phyloP scores from a whole-genome alignment of 2,113 vertebrate genomes.

The Rhabdomys dilectus region DNA sequence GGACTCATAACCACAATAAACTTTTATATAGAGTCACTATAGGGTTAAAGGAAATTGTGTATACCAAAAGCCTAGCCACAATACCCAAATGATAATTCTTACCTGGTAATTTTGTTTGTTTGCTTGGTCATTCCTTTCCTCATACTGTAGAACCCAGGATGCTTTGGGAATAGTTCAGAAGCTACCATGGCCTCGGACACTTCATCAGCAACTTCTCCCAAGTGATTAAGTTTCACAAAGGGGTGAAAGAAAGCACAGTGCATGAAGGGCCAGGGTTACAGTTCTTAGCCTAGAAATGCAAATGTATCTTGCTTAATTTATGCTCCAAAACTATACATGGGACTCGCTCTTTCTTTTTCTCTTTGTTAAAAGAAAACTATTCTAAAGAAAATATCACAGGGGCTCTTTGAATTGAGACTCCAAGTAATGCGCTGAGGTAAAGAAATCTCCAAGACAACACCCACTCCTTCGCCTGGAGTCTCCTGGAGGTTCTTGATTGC shows the following conservation, averaged over 20 bases:
- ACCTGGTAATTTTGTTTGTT: neutral
- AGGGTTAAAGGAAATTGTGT: neutral
- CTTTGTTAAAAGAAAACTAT: neutral
- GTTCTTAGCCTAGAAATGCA: neutral
- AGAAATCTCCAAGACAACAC: neutral
- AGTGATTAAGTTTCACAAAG: neutral
- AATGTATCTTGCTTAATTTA: slow-evolving; percentile 21
- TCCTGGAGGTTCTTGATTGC: slow-evolving; percentile 6
- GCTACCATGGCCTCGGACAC: neutral
- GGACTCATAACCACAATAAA: neutral
- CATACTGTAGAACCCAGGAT: neutral
- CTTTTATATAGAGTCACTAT: neutral
- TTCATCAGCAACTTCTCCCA: neutral
- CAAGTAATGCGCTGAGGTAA: neutral
- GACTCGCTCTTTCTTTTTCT: neutral
- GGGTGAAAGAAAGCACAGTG: neutral
- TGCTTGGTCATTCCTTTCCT: neutral
- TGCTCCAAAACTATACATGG: neutral
- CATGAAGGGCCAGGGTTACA: neutral
- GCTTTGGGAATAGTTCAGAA: neutral
- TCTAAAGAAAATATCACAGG: slow-evolving; percentile 10
- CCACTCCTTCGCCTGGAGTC: slow-evolving; percentile 9
- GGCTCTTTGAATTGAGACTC: slow-evolving; percentile 13
- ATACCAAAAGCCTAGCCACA: neutral
- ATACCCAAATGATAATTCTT: no score